Evolutionary conservation across 2,888 invertebrate species (phyloP), one percentile per base, ranked within the genome.

Genomic region (Blastobasis adustella): DNA sequence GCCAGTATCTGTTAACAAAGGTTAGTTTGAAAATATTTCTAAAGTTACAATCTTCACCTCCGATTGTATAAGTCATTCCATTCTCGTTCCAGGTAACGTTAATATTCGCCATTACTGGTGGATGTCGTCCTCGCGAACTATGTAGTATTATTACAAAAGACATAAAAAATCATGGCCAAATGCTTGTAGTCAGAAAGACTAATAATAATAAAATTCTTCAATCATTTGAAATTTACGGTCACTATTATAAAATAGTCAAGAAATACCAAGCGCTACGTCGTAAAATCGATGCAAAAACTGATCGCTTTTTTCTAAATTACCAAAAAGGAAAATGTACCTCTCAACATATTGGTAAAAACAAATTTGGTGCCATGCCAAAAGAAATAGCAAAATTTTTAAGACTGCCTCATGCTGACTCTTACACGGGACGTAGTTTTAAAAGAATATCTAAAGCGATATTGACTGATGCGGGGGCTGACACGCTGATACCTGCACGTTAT

Each of bases 51-150:
- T 7, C 38, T 40, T 5, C 41, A 6, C 10, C 10, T 9, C 8
- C 10, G 9, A 10, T 40, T 23, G 23, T 41, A 8, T 37, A 51
- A 47, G 48, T 48, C n/a, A n/a, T n/a, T n/a, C n/a, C n/a, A n/a
- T n/a, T 49, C 44, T 45, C 50, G 10, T 57, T 54, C 8, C 47
- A 57, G 56, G 56, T 54, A 42, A 53, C 39, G 10, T 48, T 60
- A 37, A 60, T 60, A 42, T 55, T 60, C 10, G 58, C 57, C n/a
- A 45, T 59, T 38, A 51, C 37, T 46, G 61, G 60, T 36, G 58
- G 54, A 0, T 61, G 58, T 46, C 47, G 54, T n/a, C 6, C 44
- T 8, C 46, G 54, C 37, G 49, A 51, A 45, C 37, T 54, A 6
- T 9, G 37, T 9, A 46, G 53, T 37, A 49, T 58, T 10, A 60